Conservation (phyloP, 2,888 invertebrate genomes). For the Automeris io region DNA sequence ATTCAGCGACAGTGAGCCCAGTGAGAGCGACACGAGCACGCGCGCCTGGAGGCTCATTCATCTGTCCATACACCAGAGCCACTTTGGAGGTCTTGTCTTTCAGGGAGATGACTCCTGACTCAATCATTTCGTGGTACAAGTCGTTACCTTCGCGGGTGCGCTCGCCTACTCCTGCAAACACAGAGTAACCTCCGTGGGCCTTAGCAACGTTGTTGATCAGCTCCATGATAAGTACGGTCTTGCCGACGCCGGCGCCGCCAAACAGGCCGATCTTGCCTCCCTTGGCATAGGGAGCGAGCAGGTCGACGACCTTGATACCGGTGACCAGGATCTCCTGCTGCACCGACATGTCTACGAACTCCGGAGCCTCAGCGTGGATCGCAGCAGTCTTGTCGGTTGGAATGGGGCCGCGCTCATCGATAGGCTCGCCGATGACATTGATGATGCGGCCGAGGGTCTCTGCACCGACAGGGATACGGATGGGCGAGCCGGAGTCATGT, state of each 20-base stretch:
- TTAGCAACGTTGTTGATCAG: slow-evolving; percentile 97
- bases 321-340: slow-evolving; percentile 94
- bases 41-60: slow-evolving; percentile 98
- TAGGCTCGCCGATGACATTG: slow-evolving; percentile 92
- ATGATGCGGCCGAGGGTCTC: slow-evolving; percentile 95
- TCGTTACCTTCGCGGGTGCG: slow-evolving; percentile 97
- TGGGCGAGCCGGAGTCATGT: slow-evolving; percentile 89
- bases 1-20: slow-evolving; percentile 95
- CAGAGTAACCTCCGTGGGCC: slow-evolving; percentile 97
- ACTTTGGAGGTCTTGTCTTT: slow-evolving; percentile 94
- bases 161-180: slow-evolving; percentile 97
- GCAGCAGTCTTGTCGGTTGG: slow-evolving; percentile 85
- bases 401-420: slow-evolving; percentile 94
- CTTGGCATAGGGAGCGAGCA: slow-evolving; percentile 94
- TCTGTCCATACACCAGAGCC: slow-evolving; percentile 95
- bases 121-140: slow-evolving; percentile 98
- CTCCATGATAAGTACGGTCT: slow-evolving; percentile 98
- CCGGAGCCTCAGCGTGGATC: slow-evolving; percentile 94
- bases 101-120: slow-evolving; percentile 93
- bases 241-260: slow-evolving; percentile 97
- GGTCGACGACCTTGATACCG: slow-evolving; percentile 96
- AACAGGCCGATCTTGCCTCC: slow-evolving; percentile 97
- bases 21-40: slow-evolving; percentile 96
- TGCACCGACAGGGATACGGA: slow-evolving; percentile 93
- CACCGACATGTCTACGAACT: slow-evolving; percentile 94